Percentiles rank a stretch among this genome's conserved stretches.
These are phyloP conservation scores for Apogon hyalosoma DNA, from an alignment of 2,797 vertebrate genomes.

Conservation along the genomic window DNA sequence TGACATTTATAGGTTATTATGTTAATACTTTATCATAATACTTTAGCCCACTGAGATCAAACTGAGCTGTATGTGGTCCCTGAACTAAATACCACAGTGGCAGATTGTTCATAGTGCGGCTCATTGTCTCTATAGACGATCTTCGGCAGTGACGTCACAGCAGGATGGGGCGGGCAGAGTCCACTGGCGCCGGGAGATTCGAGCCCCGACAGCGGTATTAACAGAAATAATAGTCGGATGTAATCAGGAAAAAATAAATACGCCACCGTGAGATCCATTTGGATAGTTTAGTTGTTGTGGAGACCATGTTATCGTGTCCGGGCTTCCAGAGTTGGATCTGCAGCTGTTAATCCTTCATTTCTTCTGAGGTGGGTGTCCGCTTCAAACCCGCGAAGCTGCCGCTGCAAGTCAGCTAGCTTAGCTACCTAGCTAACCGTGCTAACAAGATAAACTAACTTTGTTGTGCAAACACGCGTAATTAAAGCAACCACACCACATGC, in stretches of 20 bases:
- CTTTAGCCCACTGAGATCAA: too few species aligned
- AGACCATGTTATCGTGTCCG: constrained; percentile 24
- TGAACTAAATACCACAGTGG: too few species aligned
- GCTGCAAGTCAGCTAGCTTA: not conserved
- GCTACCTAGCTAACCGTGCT: not conserved
- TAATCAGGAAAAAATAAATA: too few species aligned
- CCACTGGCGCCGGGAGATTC: constrained; percentile 74
- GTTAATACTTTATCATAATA: too few species aligned
- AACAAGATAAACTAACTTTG: not conserved
- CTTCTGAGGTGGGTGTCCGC: constrained; percentile 26
- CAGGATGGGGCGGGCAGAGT: constrained; percentile 60
- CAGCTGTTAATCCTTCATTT: constrained; percentile 32
- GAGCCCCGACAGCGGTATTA: constrained; percentile 37
- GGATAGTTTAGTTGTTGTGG: fast-evolving
- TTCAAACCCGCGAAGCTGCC: not conserved
- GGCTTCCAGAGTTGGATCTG: not conserved
- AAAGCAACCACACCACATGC: fast-evolving
- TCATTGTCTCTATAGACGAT: constrained; percentile 3
- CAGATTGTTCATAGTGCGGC: too few species aligned
- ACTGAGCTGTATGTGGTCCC: too few species aligned
- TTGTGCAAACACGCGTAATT: not conserved
- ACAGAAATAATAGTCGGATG: fast-evolving
- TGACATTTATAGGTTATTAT: too few species aligned
- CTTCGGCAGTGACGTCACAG: constrained; percentile 43
- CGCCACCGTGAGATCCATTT: fast-evolving